These are phyloP conservation scores for Himalopsyche phryganea DNA, from an alignment of 1,140 invertebrate genomes.

Conservation along the genomic window DNA sequence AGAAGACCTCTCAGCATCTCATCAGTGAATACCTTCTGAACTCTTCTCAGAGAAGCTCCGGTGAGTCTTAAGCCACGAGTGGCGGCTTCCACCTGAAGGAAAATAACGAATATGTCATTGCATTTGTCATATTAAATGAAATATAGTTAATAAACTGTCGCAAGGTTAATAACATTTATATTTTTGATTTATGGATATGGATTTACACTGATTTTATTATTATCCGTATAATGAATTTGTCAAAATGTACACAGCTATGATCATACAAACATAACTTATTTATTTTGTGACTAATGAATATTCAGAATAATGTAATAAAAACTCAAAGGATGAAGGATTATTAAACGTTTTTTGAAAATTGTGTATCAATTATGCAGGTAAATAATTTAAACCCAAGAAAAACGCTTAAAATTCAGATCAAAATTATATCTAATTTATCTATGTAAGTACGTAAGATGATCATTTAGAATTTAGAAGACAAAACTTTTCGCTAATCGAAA, in stretches of 20 bases:
- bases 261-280: background rate
- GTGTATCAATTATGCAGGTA: too few relatives aligned
- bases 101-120: too few relatives aligned
- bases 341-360: too few relatives aligned
- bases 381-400: too few relatives aligned
- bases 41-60: conserved; percentile 38
- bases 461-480: too few relatives aligned
- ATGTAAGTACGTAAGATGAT: too few relatives aligned
- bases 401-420: too few relatives aligned
- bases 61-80: conserved; percentile 20
- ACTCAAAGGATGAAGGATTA: too few relatives aligned
- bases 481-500: too few relatives aligned
- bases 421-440: too few relatives aligned
- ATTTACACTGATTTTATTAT: background rate
- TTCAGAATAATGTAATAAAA: too few relatives aligned
- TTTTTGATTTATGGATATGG: background rate
- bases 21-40: conserved; percentile 46
- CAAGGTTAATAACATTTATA: background rate
- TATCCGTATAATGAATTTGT: background rate
- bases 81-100: conserved; percentile 25
- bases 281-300: too few relatives aligned
- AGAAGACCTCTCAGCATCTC: conserved; percentile 76
- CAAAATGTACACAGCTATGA: background rate
- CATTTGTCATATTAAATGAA: background rate
- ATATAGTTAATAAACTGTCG: background rate